Evolutionary conservation across 2,113 vertebrate genomes (phyloP), one percentile per base, ranked within the genome.

Genomic region (Indri indri): DNA sequence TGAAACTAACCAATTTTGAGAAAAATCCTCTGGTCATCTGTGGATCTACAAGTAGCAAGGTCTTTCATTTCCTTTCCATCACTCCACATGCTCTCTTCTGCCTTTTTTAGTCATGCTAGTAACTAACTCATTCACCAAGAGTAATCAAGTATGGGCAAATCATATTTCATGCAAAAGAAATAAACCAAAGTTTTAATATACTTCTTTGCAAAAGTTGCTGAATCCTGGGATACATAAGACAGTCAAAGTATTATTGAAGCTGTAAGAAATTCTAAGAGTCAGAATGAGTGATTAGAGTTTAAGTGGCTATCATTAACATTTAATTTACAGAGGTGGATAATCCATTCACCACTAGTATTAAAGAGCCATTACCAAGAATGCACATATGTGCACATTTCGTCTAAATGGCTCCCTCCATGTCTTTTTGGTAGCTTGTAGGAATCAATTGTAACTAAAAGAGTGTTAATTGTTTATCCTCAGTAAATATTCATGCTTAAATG

Each of bases 241-340:
- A 70, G 3, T 20, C 25, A 34, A 73, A 70, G 30, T 47, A 76
- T 47, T 90, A 59, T 10, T 83, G 68, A 97, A 96, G 54, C 47
- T 30, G 37, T 11, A 73, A 73, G 20, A 32, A 37, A 83, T 93
- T 89, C 40, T 81, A 87, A 73, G 71, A 95, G 80, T 1, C 18
- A 88, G 73, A 81, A 92, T 2, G 80, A 97, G 86, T 61, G 11
- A 80, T 82, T 61, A 73, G 8, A 68, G 5, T 90, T 94, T 88
- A 96, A 93, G 79, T 57, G 65, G 34, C 22, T 87, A 88, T 71
- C 13, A 71, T 74, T 83, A 96, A 45, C 70, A 68, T 94, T 97
- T 87, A 96, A 71, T 45, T 79, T 79, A 88, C 17, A 95, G 82
- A 98, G 14, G 23, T 52, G 6, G 90, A 85, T 66, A 92, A 88